Evolutionary conservation across 2,113 vertebrate genomes (phyloP).

Genomic region (Dromaius novaehollandiae): DNA sequence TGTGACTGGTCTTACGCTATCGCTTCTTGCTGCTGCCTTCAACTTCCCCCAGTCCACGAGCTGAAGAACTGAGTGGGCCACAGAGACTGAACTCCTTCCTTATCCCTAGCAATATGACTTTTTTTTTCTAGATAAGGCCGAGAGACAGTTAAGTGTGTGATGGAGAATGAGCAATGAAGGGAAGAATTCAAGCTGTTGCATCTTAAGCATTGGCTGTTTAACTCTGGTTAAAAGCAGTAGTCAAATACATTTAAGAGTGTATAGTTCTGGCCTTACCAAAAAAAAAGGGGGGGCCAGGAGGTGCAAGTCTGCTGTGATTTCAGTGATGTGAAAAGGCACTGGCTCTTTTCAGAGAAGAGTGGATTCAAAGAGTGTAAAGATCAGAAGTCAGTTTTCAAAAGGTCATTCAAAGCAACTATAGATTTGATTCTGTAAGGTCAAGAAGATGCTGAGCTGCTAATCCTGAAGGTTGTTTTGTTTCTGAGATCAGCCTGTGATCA

Average conservation of each 20-base stretch:
- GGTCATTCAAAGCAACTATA: not conserved
- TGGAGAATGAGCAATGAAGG: not conserved
- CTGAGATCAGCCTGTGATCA: not conserved
- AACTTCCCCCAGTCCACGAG: not conserved
- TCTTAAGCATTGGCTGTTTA: not conserved
- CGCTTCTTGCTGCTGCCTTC: not conserved
- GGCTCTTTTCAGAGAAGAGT: not conserved
- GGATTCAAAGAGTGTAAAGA: not conserved
- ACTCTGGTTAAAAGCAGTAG: not conserved
- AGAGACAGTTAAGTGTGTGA: not conserved
- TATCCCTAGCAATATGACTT: not conserved
- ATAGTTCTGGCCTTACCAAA: not conserved
- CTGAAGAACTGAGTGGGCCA: not conserved
- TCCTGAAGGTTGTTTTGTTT: not conserved
- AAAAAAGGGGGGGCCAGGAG: not conserved
- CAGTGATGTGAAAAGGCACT: not conserved
- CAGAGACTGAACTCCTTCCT: not conserved
- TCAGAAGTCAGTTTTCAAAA: not conserved
- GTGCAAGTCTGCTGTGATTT: no score
- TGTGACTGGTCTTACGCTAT: not conserved
- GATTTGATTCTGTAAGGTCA: not conserved
- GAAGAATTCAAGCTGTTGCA: no score
- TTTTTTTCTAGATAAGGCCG: not conserved
- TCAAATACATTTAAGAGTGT: not conserved
- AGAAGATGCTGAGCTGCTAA: not conserved